Percentiles rank a stretch among this genome's conserved stretches.
phyloP scores from a whole-genome alignment of 2,113 vertebrate species.

The Labrus mixtus region DNA sequence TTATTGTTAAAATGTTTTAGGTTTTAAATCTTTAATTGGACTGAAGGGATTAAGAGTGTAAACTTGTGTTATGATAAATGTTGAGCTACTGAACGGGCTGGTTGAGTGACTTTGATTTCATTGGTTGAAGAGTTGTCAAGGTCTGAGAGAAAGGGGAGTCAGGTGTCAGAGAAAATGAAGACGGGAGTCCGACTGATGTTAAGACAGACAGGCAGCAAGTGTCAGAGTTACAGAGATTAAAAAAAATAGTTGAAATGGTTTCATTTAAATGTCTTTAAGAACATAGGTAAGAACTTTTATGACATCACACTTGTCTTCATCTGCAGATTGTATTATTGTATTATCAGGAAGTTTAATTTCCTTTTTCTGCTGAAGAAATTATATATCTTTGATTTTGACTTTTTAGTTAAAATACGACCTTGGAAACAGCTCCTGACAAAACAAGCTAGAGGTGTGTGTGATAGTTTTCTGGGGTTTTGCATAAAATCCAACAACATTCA shows the following conservation, averaged over 20 bases:
- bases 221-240: too few species aligned
- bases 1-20: neutral
- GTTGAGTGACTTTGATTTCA: constrained; percentile 9
- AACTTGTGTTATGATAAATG: neutral
- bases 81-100: neutral
- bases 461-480: neutral
- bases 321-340: neutral
- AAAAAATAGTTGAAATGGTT: too few species aligned
- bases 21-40: neutral
- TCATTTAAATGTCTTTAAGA: too few species aligned
- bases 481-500: neutral
- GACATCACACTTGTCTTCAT: neutral
- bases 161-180: constrained; percentile 11
- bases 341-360: neutral
- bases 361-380: neutral
- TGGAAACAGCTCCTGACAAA: neutral
- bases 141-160: constrained; percentile 1
- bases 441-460: too few species aligned
- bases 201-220: too few species aligned
- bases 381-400: neutral
- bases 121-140: constrained; percentile 1
- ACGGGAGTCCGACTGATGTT: neutral
- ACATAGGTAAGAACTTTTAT: neutral
- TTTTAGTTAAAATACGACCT: neutral
- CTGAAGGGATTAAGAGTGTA: neutral